Conservation (phyloP, 2,888 invertebrate genomes). For the Trachelus troglodyta region DNA sequence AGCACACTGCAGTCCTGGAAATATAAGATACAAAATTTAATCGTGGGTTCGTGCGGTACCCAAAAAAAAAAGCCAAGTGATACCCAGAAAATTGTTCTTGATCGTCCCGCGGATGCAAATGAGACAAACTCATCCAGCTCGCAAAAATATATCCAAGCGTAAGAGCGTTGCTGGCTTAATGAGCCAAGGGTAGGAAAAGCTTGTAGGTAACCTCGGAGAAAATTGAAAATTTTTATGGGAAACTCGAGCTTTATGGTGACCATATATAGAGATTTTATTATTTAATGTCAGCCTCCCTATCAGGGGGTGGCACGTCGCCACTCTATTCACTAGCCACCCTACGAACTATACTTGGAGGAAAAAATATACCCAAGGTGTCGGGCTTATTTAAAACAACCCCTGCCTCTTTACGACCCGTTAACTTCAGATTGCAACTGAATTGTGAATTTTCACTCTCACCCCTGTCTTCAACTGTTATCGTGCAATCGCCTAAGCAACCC, state of each 20-base stretch:
- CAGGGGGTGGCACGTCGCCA: neutral
- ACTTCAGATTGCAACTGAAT: neutral
- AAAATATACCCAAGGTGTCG: neutral
- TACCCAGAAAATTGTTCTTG: neutral
- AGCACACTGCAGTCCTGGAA: too few relatives aligned
- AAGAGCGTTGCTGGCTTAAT: neutral
- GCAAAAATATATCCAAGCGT: neutral
- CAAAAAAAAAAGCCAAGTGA: neutral
- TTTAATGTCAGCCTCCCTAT: neutral
- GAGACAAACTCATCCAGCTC: neutral
- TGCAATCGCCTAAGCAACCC: neutral
- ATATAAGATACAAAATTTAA: too few relatives aligned
- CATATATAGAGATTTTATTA: slow-evolving; percentile 5
- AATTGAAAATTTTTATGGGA: slow-evolving; percentile 13
- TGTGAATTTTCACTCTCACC: neutral
- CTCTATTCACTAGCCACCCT: neutral
- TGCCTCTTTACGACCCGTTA: neutral
- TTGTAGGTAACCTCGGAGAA: slow-evolving; percentile 5
- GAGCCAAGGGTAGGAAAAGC: neutral
- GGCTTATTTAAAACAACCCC: neutral
- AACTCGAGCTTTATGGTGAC: neutral
- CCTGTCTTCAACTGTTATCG: neutral
- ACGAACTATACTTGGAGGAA: neutral
- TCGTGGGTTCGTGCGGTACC: neutral
- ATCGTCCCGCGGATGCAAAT: neutral